Evolutionary conservation across 2,888 invertebrate genomes (phyloP).

Genomic region (Notodonta ziczac): DNA sequence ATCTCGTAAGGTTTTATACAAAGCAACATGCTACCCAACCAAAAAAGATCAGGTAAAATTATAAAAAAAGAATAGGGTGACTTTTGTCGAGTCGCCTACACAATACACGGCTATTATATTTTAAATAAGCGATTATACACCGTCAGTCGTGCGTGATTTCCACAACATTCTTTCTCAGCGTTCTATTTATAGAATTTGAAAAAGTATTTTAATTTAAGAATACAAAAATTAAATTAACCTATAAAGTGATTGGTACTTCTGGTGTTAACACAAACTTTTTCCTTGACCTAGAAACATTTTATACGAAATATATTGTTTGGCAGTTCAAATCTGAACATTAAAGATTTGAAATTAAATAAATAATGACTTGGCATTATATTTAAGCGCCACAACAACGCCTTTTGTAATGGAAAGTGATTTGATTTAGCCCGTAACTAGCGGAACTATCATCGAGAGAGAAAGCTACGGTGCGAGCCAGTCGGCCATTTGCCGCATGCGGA

Average conservation of each 20-base stretch:
- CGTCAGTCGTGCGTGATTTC: slow-evolving; percentile 13
- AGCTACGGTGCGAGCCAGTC: slow-evolving; percentile 65
- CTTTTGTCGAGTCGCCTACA: slow-evolving; percentile 12
- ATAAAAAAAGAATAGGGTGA: slow-evolving; percentile 6
- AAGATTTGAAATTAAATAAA: not conserved
- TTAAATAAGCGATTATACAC: slow-evolving; percentile 3
- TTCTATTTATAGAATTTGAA: not conserved
- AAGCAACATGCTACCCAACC: not conserved
- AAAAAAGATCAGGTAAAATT: slow-evolving; percentile 33
- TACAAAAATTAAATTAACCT: not conserved
- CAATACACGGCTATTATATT: slow-evolving; percentile 16
- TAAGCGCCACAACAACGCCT: slow-evolving; percentile 13
- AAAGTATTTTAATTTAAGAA: not conserved
- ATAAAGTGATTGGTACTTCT: not conserved
- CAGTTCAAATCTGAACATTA: not conserved
- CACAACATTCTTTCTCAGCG: slow-evolving; percentile 14
- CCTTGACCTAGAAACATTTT: slow-evolving; percentile 1
- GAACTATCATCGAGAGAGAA: slow-evolving; percentile 60
- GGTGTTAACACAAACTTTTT: not conserved
- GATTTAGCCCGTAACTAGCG: slow-evolving; percentile 27
- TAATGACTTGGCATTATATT: not conserved
- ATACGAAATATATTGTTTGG: not conserved
- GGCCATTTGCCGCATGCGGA: slow-evolving; percentile 68
- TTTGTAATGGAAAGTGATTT: slow-evolving; percentile 54
- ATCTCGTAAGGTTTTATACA: not conserved